Evolutionary conservation across 2,797 vertebrate genomes (phyloP).

Genomic region (Capromys pilorides): DNA sequence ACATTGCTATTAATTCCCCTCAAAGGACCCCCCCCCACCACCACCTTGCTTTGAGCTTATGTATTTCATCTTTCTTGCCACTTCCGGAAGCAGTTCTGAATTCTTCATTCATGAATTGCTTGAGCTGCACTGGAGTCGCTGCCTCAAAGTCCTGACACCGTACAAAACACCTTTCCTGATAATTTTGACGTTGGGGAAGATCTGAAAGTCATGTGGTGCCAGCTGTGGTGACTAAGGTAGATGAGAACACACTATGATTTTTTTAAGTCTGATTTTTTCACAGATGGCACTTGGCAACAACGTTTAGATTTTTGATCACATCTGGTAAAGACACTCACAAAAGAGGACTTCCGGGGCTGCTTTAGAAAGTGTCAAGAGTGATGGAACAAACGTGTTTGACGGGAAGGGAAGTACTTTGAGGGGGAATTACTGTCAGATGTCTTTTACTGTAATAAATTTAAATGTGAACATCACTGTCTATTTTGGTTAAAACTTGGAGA

Average conservation of each 20-base stretch:
- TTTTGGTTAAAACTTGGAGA: neutral
- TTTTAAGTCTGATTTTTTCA: neutral
- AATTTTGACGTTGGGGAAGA: neutral
- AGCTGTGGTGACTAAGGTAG: neutral
- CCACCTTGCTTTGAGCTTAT: neutral
- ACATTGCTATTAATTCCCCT: neutral
- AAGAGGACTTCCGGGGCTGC: neutral
- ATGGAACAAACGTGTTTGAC: neutral
- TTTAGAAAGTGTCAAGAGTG: neutral
- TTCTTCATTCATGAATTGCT: neutral
- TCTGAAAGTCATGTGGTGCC: neutral
- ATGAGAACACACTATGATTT: neutral
- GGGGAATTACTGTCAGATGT: neutral
- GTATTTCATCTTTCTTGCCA: neutral
- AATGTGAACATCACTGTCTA: neutral
- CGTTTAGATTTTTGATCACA: neutral
- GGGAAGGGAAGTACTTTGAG: neutral
- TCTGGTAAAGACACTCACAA: neutral
- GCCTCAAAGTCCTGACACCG: neutral
- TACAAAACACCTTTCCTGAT: neutral
- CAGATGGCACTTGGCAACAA: neutral
- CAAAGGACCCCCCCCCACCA: too few relatives aligned
- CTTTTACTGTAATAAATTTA: neutral
- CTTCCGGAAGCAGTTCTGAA: neutral
- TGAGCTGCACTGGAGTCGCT: neutral